Percentiles rank a stretch among this genome's conserved stretches.
These are phyloP conservation scores for Kryptopterus vitreolus DNA, from an alignment of 2,797 vertebrate genomes.

Conservation along the genomic window DNA sequence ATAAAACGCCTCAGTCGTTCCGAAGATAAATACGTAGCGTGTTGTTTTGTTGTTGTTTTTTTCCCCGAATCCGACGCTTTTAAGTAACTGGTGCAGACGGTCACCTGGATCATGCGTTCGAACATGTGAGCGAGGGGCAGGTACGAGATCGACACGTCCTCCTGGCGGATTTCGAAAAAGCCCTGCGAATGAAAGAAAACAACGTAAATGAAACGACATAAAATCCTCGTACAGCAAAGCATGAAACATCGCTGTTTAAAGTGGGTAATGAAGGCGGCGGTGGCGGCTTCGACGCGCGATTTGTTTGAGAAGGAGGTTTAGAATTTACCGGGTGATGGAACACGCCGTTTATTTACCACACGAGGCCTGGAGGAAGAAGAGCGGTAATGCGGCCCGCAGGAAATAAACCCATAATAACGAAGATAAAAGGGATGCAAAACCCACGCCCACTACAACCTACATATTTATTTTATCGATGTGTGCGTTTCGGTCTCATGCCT, in stretches of 20 bases:
- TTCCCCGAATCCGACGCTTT: too few relatives aligned
- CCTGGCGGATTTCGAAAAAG: slow-evolving; percentile 74
- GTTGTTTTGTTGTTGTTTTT: too few relatives aligned
- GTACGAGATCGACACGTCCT: slow-evolving; percentile 82
- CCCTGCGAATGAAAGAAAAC: slow-evolving; percentile 62
- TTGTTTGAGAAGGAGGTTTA: slow-evolving; percentile 63
- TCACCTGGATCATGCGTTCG: slow-evolving; percentile 82
- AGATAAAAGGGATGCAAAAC: slow-evolving; percentile 33
- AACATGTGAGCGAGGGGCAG: slow-evolving; percentile 83
- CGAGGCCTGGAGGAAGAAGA: slow-evolving; percentile 29
- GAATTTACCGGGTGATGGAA: slow-evolving; percentile 67
- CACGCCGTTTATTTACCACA: slow-evolving; percentile 70
- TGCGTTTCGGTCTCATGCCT: too few relatives aligned
- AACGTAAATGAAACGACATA: slow-evolving; percentile 43
- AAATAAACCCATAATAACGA: slow-evolving; percentile 16
- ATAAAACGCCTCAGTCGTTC: background rate
- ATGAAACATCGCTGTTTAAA: slow-evolving; percentile 1
- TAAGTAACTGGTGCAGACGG: background rate
- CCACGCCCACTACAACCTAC: background rate
- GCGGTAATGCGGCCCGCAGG: slow-evolving; percentile 19
- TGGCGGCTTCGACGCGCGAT: slow-evolving; percentile 57
- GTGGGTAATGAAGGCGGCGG: slow-evolving; percentile 43
- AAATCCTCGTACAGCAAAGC: slow-evolving; percentile 32
- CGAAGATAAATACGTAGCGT: too few relatives aligned
- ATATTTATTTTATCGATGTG: background rate